These are phyloP conservation scores for Tachystola acroxantha DNA, from an alignment of 2,888 invertebrate species.

Conservation along the genomic window DNA sequence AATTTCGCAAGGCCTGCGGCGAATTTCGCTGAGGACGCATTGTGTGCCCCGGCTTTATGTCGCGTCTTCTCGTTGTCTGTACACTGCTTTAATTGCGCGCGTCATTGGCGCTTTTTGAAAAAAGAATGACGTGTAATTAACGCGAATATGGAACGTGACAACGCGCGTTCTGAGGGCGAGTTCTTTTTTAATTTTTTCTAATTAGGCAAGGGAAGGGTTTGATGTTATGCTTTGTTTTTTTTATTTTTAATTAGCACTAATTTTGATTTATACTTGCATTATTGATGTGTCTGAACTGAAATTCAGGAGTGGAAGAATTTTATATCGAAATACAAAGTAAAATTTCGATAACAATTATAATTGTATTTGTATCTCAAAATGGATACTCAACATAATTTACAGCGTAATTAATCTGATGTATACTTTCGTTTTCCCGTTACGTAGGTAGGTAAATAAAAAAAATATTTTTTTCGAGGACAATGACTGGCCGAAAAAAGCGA, in stretches of 20 bases:
- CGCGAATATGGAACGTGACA: conserved; percentile 78
- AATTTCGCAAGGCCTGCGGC: conserved; percentile 76
- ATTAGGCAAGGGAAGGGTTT: conserved; percentile 64
- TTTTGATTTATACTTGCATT: too few relatives aligned
- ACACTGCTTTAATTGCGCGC: conserved; percentile 76
- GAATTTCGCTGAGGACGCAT: conserved; percentile 76
- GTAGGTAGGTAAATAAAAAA: conserved; percentile 51
- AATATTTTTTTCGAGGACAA: conserved; percentile 60
- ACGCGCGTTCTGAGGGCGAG: conserved; percentile 71
- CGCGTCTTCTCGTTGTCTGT: conserved; percentile 76
- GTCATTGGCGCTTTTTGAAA: conserved; percentile 78
- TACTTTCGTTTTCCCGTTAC: conserved; percentile 47
- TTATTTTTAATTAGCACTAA: too few relatives aligned
- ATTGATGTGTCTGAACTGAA: too few relatives aligned
- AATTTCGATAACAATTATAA: too few relatives aligned
- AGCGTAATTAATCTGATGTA: conserved; percentile 62
- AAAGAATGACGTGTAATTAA: conserved; percentile 79
- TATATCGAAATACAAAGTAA: too few relatives aligned
- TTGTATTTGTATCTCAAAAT: too few relatives aligned
- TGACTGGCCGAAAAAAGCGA: conserved; percentile 74
- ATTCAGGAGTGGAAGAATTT: too few relatives aligned
- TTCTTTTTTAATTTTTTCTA: conserved; percentile 66
- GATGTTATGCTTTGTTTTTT: conserved; percentile 24
- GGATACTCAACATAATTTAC: conserved; percentile 29
- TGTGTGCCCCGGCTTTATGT: conserved; percentile 75